Percentiles rank a stretch among this genome's conserved stretches.
Conservation (phyloP, 2,888 invertebrate genomes). For the Elmis aenea region DNA sequence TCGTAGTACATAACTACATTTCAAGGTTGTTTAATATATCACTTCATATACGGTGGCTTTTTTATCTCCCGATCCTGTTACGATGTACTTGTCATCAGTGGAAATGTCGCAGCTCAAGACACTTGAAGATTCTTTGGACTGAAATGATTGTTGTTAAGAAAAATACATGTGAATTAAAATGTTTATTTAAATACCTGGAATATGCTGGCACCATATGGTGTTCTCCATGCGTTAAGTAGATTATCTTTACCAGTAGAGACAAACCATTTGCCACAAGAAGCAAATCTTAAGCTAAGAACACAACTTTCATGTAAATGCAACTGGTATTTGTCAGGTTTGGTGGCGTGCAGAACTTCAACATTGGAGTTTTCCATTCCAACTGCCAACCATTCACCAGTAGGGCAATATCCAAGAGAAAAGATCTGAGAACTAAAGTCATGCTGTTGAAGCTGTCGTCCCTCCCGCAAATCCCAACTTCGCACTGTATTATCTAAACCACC, state of each 20-base stretch:
- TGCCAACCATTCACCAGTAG: slow-evolving; percentile 94
- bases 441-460: slow-evolving; percentile 89
- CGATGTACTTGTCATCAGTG: slow-evolving; percentile 95
- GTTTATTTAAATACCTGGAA: slow-evolving; percentile 70
- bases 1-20: slow-evolving; percentile 6
- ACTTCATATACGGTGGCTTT: slow-evolving; percentile 98
- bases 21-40: slow-evolving; percentile 59
- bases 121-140: slow-evolving; percentile 95
- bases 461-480: slow-evolving; percentile 91
- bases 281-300: slow-evolving; percentile 92
- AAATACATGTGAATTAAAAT: slow-evolving; percentile 2
- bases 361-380: slow-evolving; percentile 98
- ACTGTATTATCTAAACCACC: slow-evolving; percentile 97
- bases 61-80: slow-evolving; percentile 97
- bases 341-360: slow-evolving; percentile 88
- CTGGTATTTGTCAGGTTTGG: slow-evolving; percentile 93
- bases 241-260: slow-evolving; percentile 99
- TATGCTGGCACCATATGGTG: slow-evolving; percentile 96
- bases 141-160: slow-evolving; percentile 42
- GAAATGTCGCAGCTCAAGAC: slow-evolving; percentile 98
- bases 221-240: slow-evolving; percentile 94
- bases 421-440: slow-evolving; percentile 93
- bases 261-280: slow-evolving; percentile 97
- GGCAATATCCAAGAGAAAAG: slow-evolving; percentile 79
- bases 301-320: slow-evolving; percentile 94